Evolutionary conservation across 2,888 invertebrate genomes (phyloP), one percentile per base, ranked within the genome.

Genomic region (Pollenia angustigena): DNA sequence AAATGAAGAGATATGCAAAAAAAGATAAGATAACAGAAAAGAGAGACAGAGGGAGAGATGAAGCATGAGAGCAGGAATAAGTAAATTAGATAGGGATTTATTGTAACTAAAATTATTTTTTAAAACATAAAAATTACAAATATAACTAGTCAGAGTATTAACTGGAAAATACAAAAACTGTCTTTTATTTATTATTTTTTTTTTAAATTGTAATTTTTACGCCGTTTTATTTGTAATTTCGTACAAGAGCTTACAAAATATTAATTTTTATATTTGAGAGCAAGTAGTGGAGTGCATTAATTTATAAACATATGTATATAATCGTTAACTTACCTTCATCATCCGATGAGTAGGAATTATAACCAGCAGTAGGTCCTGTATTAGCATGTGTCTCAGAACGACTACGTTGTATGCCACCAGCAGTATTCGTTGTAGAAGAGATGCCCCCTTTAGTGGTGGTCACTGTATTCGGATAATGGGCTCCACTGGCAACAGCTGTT

Each of bases 321-420:
- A 89, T 11, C n/a, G 11, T 7, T 50, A 44, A 94, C 96, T 94
- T 95, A 97, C 97, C 97, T 96, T 97, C 97, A 93, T 97, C 97
- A 91, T 97, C 97, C 85, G 97, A 97, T 90, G 97, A 97, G 93
- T 97, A 97, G 92, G 96, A 97, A 93, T 96, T 97, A 93, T 97
- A 97, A 50, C 94, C 94, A 46, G 90, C 90, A 8, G 89, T 89
- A 2, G 90, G 79, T 93, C 90, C 88, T 16, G 76, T 93, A 89
- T 95, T 95, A 2, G 94, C 94, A 94, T 95, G 91, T 4, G 92
- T 91, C 85, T 93, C 93, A 7, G 93, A 93, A 60, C 92, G 91
- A 87, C 94, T 95, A 52, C 93, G 91, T 85, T 93, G 93, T 69
- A 93, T 92, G 60, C 92, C 92, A 64, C 92, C 92, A 11, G 71